Conservation (phyloP, 2,888 invertebrate species). For the Yponomeuta evonymella region DNA sequence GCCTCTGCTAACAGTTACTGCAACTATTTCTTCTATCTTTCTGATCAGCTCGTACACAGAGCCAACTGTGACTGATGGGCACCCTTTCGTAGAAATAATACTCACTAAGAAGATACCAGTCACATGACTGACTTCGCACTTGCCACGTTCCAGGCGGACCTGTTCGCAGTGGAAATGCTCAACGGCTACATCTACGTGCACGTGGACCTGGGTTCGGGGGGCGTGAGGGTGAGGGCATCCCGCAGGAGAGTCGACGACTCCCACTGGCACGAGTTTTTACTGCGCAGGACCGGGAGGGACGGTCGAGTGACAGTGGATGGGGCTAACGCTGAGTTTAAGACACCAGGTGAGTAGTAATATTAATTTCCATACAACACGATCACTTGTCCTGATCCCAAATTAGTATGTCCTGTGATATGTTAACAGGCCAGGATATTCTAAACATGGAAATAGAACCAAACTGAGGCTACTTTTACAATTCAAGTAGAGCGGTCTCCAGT, state of each 20-base stretch:
- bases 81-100: too few species aligned
- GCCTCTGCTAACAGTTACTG: too few species aligned
- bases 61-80: too few species aligned
- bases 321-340: conserved; percentile 90
- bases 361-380: too few species aligned
- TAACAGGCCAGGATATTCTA: not conserved
- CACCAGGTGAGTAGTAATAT: conserved; percentile 77
- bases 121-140: too few species aligned
- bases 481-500: too few species aligned
- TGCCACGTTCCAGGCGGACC: conserved; percentile 80
- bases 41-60: too few species aligned
- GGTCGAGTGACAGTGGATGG: conserved; percentile 94
- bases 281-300: conserved; percentile 88
- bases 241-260: conserved; percentile 91
- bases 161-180: conserved; percentile 95
- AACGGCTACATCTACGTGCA: conserved; percentile 96
- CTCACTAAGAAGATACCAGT: too few species aligned
- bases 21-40: too few species aligned
- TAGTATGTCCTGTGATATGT: not conserved
- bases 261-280: conserved; percentile 92
- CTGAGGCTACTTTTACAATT: too few species aligned
- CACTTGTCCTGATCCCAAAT: too few species aligned
- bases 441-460: not conserved
- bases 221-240: conserved; percentile 89
- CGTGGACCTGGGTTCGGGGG: conserved; percentile 93